Evolutionary conservation across 2,888 invertebrate species (phyloP).

Genomic region (Drosophila anomelani): DNA sequence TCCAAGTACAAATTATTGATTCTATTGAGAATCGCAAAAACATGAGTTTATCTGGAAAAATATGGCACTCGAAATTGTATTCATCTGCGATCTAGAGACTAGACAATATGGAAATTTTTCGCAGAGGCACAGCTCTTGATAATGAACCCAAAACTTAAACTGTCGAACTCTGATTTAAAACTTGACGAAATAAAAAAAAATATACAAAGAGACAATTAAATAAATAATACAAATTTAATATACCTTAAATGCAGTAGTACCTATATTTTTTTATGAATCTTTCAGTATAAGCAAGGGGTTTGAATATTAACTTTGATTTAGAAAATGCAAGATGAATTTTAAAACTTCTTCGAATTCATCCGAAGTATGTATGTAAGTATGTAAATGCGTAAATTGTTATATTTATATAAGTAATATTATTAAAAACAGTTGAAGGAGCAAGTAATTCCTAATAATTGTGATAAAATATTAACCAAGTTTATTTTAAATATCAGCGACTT

Average conservation of each 20-base stretch:
- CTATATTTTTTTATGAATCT: too few species aligned
- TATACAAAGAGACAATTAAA: too few species aligned
- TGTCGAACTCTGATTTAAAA: too few species aligned
- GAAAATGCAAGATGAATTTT: too few species aligned
- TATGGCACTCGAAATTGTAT: not conserved
- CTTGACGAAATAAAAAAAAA: too few species aligned
- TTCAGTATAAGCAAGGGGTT: too few species aligned
- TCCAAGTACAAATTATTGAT: not conserved
- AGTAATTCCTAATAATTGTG: not conserved
- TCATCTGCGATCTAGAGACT: not conserved
- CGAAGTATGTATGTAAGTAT: not conserved
- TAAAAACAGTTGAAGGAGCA: not conserved
- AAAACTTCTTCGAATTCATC: not conserved
- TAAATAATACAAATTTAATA: too few species aligned
- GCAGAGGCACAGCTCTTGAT: not conserved
- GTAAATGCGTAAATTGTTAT: too few species aligned
- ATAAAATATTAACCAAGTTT: not conserved
- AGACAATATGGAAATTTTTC: not conserved
- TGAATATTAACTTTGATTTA: too few species aligned
- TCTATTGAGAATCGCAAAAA: not conserved
- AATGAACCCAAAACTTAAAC: not conserved
- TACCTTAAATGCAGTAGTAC: too few species aligned
- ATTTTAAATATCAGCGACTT: not conserved
- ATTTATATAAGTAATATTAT: not conserved
- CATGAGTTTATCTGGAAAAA: not conserved